Evolutionary conservation across 2,888 invertebrate species (phyloP).

Genomic region (Spatulosminthurus flaviceps): DNA sequence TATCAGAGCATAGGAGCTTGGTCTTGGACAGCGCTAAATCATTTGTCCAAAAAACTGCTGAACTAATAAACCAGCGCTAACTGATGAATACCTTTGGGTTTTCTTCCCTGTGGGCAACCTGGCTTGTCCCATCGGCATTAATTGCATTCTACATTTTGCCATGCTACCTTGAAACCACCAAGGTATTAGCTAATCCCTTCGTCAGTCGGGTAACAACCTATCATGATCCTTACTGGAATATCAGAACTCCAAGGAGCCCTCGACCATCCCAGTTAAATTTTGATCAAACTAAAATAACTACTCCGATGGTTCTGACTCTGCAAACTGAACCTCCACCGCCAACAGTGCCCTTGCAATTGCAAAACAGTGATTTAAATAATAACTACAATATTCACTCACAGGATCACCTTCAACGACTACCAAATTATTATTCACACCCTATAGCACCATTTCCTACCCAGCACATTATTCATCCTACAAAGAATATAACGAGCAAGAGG

Average conservation of each 20-base stretch:
- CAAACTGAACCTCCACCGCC: not conserved
- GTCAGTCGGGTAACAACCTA: slow-evolving; percentile 41
- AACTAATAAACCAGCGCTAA: too few relatives aligned
- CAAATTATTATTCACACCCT: not conserved
- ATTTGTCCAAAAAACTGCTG: too few relatives aligned
- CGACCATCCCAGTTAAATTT: not conserved
- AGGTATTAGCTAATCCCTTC: not conserved
- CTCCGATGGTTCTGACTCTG: not conserved
- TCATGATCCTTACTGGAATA: slow-evolving; percentile 41
- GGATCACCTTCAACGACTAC: not conserved
- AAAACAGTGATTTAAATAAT: not conserved
- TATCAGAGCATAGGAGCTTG: too few relatives aligned
- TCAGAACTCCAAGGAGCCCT: not conserved
- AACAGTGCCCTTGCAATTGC: not conserved
- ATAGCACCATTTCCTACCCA: not conserved
- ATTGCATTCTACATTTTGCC: slow-evolving; percentile 2
- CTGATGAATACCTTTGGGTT: slow-evolving; percentile 19
- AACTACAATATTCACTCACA: not conserved
- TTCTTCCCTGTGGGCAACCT: not conserved
- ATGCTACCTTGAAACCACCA: not conserved
- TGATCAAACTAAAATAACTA: not conserved
- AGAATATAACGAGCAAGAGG: not conserved
- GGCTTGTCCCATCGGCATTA: not conserved
- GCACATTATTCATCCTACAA: not conserved
- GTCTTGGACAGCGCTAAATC: too few relatives aligned